Percentiles rank a stretch among this genome's conserved stretches.
Conservation (phyloP, 2,888 invertebrate genomes). For the Apamea monoglypha region DNA sequence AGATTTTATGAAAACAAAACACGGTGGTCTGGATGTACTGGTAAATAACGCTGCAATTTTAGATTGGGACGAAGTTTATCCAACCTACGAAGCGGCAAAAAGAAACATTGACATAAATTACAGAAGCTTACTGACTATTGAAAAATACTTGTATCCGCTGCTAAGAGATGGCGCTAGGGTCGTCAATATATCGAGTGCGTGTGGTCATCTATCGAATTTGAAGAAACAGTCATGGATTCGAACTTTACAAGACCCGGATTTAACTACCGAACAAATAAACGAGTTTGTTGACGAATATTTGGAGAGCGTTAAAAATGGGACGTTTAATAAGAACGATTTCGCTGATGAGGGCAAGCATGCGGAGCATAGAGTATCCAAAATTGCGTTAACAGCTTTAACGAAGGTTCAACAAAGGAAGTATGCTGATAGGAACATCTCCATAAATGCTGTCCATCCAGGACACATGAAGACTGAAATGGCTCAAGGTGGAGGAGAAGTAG, state of each 20-base stretch:
- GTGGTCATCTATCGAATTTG: constrained; percentile 85
- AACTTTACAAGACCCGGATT: constrained; percentile 75
- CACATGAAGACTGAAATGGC: constrained; percentile 84
- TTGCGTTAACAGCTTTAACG: constrained; percentile 83
- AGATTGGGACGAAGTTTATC: constrained; percentile 82
- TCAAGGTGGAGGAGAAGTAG: constrained; percentile 88
- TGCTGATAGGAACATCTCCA: constrained; percentile 78
- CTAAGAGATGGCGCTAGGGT: constrained; percentile 93
- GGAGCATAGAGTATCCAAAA: constrained; percentile 85
- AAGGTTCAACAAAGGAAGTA: constrained; percentile 83
- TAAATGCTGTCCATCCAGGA: constrained; percentile 86
- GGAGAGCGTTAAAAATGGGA: constrained; percentile 83
- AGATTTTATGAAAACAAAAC: constrained; percentile 89
- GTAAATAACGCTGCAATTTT: constrained; percentile 93
- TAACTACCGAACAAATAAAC: constrained; percentile 80
- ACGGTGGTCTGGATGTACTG: constrained; percentile 93
- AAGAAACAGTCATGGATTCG: constrained; percentile 82
- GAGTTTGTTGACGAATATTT: constrained; percentile 83
- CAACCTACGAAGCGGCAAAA: constrained; percentile 84
- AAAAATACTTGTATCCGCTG: constrained; percentile 91
- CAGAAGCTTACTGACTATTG: constrained; percentile 80
- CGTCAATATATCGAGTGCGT: constrained; percentile 92
- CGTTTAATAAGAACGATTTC: constrained; percentile 83
- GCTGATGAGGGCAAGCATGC: constrained; percentile 87
- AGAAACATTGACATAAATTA: constrained; percentile 84